Evolutionary conservation across 2,797 vertebrate species (phyloP), one percentile per base, ranked within the genome.

Genomic region (Platalea minor): DNA sequence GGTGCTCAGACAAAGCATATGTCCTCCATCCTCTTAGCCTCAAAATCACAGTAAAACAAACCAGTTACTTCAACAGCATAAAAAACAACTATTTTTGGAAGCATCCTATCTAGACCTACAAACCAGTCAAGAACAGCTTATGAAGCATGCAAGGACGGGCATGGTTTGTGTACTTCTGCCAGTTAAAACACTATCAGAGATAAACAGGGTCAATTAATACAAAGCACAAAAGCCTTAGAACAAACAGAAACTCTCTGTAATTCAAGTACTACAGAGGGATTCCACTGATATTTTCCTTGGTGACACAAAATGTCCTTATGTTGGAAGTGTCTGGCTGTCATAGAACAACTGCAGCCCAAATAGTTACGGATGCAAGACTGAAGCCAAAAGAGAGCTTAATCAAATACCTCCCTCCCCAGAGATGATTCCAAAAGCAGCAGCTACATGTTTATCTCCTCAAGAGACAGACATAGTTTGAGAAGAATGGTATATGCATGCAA

Each of bases 391-490:
- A 46, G n/a, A 67, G 25, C n/a, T 53, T 50, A 17, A 57, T 28
- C 75, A 50, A 93, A 53, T 4, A 74, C 13, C 12, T 63, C 25
- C 74, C 54, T 37, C 37, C 29, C 10, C 35, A 50, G 4, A 70
- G 48, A 46, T 2, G 13, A 61, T 24, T 37, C 28, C 45, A 67
- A 43, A 56, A 68, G 26, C 6, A 77, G 56, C 12, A 80, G 80
- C 25, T 53, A 28, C 0, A 0, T 41, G n/a, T 68, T 70, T 15
- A 35, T 23, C 59, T 70, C 25, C 48, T 37, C 0, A 0, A 74
- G 45, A 80, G 24, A 14, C 69, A 69, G n/a, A 39, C 28, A 39
- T 1, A 29, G 39, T 24, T 37, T 33, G 50, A 77, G 35, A 68
- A 41, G 50, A 79, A 70, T 7, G 17, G 48, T 8, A 12, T 5